phyloP scores from a whole-genome alignment of 1,140 invertebrate genomes.

The Sarcophaga peregrina region DNA sequence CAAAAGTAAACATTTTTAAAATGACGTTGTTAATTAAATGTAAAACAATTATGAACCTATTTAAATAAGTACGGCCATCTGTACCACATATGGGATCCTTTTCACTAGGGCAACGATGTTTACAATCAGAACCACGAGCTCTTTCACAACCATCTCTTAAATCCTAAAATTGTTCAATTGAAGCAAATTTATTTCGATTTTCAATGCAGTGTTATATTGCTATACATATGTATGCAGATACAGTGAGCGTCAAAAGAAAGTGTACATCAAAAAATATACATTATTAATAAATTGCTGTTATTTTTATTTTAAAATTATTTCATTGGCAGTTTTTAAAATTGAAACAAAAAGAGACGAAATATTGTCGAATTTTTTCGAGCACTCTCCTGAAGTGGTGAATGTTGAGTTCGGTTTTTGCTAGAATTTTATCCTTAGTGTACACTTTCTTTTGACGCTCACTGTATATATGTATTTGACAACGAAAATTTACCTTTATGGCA shows the following conservation, averaged over 20 bases:
- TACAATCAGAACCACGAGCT: slow-evolving; percentile 77
- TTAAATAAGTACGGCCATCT: slow-evolving; percentile 89
- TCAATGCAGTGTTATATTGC: background rate
- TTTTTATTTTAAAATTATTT: no score
- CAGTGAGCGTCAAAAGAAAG: no score
- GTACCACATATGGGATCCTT: slow-evolving; percentile 91
- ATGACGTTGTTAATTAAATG: background rate
- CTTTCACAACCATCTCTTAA: slow-evolving; percentile 70
- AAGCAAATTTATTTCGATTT: background rate
- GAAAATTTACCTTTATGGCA: slow-evolving; percentile 53
- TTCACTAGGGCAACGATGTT: slow-evolving; percentile 83
- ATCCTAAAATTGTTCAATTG: slow-evolving; percentile 2
- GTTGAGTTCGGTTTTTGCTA: no score
- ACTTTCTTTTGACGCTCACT: no score
- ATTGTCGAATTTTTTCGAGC: no score
- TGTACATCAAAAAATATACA: no score
- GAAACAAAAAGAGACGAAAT: no score
- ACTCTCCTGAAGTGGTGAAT: no score
- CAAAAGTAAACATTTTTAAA: slow-evolving; percentile 15
- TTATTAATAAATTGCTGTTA: no score
- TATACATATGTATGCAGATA: background rate
- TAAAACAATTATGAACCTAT: slow-evolving; percentile 65
- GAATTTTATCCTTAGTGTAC: no score
- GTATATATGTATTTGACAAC: no score
- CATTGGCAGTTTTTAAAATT: no score